Evolutionary conservation across 2,797 vertebrate species (phyloP).

Genomic region (Pangasius mekongensis): DNA sequence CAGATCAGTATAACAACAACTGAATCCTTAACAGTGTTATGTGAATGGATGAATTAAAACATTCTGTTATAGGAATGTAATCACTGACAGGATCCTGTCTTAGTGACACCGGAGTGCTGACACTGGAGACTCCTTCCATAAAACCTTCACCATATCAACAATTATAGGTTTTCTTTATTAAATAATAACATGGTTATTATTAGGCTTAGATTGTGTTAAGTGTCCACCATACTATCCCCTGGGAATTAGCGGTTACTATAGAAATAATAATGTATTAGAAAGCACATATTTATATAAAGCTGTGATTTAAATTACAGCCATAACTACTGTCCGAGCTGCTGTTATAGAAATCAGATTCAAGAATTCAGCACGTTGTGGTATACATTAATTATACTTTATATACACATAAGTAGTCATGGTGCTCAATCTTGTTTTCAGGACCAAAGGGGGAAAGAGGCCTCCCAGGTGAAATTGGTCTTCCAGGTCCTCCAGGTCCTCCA

Average conservation of each 20-base stretch:
- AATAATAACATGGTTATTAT: background rate
- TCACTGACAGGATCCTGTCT: background rate
- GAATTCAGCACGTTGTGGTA: background rate
- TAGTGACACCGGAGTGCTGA: background rate
- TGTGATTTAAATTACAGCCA: background rate
- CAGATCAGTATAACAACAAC: background rate
- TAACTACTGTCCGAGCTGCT: background rate
- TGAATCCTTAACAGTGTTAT: background rate
- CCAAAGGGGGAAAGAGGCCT: constrained; percentile 41
- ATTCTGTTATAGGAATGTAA: background rate
- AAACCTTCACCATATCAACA: background rate
- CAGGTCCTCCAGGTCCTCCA: constrained; percentile 31
- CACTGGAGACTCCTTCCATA: constrained; percentile 3
- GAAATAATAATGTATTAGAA: background rate
- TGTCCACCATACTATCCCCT: background rate
- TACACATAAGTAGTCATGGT: background rate
- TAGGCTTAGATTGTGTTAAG: background rate
- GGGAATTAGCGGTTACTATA: background rate
- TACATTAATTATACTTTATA: background rate
- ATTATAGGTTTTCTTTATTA: background rate
- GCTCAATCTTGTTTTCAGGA: constrained; percentile 6
- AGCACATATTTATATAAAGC: background rate
- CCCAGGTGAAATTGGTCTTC: constrained; percentile 52
- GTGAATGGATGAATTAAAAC: background rate
- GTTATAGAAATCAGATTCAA: background rate